Conservation (phyloP, 37 sponge, comb jelly and placozoan genomes). For the Cladorhizidae sp. region DNA sequence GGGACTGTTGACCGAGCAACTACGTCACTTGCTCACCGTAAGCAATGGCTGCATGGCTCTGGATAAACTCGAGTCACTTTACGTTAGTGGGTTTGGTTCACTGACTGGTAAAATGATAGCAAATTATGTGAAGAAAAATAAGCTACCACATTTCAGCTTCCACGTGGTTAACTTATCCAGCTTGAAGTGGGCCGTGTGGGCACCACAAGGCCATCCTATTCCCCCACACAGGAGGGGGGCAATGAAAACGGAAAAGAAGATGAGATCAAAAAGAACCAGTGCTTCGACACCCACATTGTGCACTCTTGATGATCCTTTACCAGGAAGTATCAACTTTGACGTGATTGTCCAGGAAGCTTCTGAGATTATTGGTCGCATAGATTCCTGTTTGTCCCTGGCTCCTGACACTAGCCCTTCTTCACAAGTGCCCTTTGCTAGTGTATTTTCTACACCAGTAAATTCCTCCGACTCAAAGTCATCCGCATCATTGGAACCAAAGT, state of each 20-base stretch:
- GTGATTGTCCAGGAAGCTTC: no score
- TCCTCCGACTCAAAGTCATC: no score
- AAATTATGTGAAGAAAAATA: slow-evolving; percentile 4
- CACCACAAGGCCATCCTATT: slow-evolving; percentile 42
- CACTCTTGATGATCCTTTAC: neutral
- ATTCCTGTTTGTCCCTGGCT: no score
- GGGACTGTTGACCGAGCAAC: slow-evolving; percentile 40
- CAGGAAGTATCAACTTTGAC: no score
- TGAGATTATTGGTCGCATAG: no score
- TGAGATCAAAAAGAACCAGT: neutral
- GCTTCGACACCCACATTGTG: no score
- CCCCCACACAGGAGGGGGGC: slow-evolving; percentile 5
- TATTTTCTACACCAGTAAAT: no score
- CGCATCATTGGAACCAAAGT: no score
- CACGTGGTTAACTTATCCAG: slow-evolving; percentile 48
- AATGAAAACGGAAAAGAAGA: neutral
- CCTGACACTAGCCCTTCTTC: no score
- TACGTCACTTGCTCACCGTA: slow-evolving; percentile 55
- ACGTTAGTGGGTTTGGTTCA: slow-evolving; percentile 18
- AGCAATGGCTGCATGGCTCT: slow-evolving; percentile 38
- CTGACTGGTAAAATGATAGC: neutral
- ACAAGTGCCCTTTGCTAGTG: no score
- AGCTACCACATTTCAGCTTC: slow-evolving; percentile 6
- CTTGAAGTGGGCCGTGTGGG: slow-evolving; percentile 59
- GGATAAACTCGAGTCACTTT: slow-evolving; percentile 28